These are phyloP conservation scores for Oceanodroma tethys DNA, from an alignment of 2,113 vertebrate genomes.

Conservation along the genomic window DNA sequence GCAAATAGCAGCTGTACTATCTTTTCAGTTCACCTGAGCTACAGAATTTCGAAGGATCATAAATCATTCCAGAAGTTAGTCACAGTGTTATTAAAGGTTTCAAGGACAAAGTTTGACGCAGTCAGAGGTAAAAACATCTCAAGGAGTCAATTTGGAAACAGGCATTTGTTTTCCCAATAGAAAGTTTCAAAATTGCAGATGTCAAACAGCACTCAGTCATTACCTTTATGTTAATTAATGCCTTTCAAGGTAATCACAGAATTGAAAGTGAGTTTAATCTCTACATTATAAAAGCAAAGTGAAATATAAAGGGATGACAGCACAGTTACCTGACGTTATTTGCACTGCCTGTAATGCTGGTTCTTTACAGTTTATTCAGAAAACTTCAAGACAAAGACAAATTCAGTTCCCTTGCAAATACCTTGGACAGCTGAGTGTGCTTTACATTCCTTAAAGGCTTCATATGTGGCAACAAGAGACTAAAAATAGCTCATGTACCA, in stretches of 20 bases:
- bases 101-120: background rate
- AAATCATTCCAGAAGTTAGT: background rate
- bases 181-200: background rate
- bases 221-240: conserved; percentile 10
- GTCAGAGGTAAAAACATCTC: background rate
- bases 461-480: background rate
- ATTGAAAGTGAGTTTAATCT: background rate
- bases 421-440: background rate
- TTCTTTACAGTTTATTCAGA: background rate
- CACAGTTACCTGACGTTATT: background rate
- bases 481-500: background rate
- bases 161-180: background rate
- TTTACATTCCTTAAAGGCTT: background rate
- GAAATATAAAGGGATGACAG: background rate
- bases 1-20: background rate
- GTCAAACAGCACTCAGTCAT: background rate
- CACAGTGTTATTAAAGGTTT: background rate
- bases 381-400: background rate
- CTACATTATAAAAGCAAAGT: background rate
- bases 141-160: background rate
- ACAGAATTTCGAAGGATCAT: background rate
- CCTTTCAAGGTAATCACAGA: background rate
- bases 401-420: background rate
- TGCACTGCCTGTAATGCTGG: background rate
- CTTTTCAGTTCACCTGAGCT: background rate